Conservation (phyloP, 2,797 vertebrate species). For the Tiaroga cobitis region DNA sequence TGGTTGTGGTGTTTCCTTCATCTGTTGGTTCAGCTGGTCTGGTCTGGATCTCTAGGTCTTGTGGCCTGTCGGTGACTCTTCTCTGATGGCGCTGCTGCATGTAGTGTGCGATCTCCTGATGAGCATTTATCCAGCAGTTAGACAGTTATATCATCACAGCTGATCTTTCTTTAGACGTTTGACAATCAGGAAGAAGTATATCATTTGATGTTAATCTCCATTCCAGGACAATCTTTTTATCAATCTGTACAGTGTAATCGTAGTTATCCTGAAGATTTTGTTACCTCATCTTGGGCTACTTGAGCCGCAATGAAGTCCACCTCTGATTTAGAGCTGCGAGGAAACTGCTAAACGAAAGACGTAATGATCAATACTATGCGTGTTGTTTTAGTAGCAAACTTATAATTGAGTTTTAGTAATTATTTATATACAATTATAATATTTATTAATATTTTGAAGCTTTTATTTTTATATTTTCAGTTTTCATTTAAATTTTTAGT, state of each 20-base stretch:
- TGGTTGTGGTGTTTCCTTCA: slow-evolving; percentile 29
- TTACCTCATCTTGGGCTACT: slow-evolving; percentile 82
- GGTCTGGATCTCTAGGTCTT: slow-evolving; percentile 69
- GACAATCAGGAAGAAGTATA: background rate
- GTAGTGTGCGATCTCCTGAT: slow-evolving; percentile 81
- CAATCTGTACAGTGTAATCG: background rate
- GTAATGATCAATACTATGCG: background rate
- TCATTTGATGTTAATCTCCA: background rate
- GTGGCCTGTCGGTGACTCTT: slow-evolving; percentile 70
- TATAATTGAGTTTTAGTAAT: background rate
- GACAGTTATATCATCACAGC: too few species aligned
- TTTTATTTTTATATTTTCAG: background rate
- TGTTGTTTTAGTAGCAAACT: background rate
- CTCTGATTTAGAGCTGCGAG: slow-evolving; percentile 67
- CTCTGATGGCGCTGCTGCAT: slow-evolving; percentile 84
- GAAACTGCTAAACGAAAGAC: slow-evolving; percentile 2
- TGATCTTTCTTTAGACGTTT: background rate
- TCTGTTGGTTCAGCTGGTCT: slow-evolving; percentile 70
- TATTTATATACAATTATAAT: background rate
- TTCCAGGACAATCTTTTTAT: background rate
- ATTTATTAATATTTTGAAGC: background rate
- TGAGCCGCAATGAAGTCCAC: slow-evolving; percentile 79
- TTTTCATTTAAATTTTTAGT: background rate
- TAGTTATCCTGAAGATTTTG: background rate
- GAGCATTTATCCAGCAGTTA: background rate